These are phyloP conservation scores for Cheilosia variabilis DNA, from an alignment of 2,888 invertebrate species.

Conservation along the genomic window DNA sequence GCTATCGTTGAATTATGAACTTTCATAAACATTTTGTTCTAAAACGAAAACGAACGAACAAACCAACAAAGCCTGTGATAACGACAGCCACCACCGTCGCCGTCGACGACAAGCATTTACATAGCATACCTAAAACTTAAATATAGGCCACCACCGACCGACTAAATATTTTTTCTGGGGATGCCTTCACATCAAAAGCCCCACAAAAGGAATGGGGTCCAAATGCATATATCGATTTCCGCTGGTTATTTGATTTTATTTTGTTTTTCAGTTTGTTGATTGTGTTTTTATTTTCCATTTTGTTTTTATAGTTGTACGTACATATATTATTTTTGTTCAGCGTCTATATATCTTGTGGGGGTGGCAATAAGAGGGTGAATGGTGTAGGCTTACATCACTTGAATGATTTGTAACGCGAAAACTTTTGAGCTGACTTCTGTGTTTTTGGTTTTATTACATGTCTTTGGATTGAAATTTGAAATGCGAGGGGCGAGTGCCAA, in stretches of 20 bases:
- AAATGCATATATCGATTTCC: slow-evolving; percentile 70
- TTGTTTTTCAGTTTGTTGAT: slow-evolving; percentile 60
- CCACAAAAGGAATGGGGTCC: slow-evolving; percentile 52
- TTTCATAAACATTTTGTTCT: slow-evolving; percentile 68
- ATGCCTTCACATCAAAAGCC: slow-evolving; percentile 61
- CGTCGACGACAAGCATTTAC: slow-evolving; percentile 50
- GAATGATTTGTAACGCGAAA: slow-evolving; percentile 44
- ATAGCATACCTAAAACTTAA: slow-evolving; percentile 47
- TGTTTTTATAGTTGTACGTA: slow-evolving; percentile 40
- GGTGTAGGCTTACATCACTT: slow-evolving; percentile 37
- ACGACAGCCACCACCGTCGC: slow-evolving; percentile 37
- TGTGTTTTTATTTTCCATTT: slow-evolving; percentile 31
- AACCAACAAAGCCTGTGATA: slow-evolving; percentile 52
- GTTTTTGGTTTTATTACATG: slow-evolving; percentile 47
- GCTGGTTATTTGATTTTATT: slow-evolving; percentile 62
- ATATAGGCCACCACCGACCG: slow-evolving; percentile 63
- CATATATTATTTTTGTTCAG: slow-evolving; percentile 36
- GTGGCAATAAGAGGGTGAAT: neutral
- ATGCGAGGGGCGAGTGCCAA: neutral
- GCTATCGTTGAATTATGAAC: slow-evolving; percentile 65
- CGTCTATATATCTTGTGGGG: slow-evolving; percentile 12
- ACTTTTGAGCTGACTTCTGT: slow-evolving; percentile 47
- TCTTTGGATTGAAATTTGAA: neutral
- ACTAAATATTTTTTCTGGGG: slow-evolving; percentile 54
- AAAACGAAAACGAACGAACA: slow-evolving; percentile 33